Conservation (phyloP, 2,888 invertebrate genomes). For the Nudaria mundana region DNA sequence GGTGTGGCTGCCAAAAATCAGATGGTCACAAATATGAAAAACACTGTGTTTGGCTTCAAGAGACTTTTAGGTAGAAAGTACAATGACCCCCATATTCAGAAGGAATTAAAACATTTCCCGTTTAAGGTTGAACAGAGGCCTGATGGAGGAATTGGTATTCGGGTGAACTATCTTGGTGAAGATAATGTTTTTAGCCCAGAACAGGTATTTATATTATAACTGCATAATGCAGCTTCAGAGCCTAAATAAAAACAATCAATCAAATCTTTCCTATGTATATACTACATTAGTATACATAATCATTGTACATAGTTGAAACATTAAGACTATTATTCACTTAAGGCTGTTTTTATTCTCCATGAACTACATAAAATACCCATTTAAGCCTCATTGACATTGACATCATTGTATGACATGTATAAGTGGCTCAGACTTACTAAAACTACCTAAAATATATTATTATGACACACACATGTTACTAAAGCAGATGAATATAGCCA, state of each 20-base stretch:
- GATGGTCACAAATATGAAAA: conserved; percentile 97
- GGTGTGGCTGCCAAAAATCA: conserved; percentile 99
- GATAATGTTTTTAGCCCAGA: conserved; percentile 93
- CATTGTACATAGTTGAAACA: too few species aligned
- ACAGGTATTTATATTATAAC: conserved; percentile 84
- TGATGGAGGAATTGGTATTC: conserved; percentile 92
- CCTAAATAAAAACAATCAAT: too few species aligned
- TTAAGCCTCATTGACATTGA: neutral
- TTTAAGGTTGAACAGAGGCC: conserved; percentile 88
- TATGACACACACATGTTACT: too few species aligned
- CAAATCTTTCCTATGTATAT: too few species aligned
- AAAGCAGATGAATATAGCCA: too few species aligned
- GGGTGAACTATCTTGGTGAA: conserved; percentile 94
- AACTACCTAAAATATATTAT: neutral
- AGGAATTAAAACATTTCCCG: conserved; percentile 89
- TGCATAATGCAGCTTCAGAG: too few species aligned
- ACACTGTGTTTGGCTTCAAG: conserved; percentile 97
- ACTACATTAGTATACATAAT: too few species aligned
- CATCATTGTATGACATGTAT: neutral
- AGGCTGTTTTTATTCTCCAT: too few species aligned
- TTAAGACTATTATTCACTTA: too few species aligned
- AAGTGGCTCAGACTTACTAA: neutral
- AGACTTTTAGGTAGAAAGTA: conserved; percentile 94
- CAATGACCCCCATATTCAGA: conserved; percentile 93
- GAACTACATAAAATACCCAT: too few species aligned